These are phyloP conservation scores for Miltochrista miniata DNA, from an alignment of 2,888 invertebrate species.

Conservation along the genomic window DNA sequence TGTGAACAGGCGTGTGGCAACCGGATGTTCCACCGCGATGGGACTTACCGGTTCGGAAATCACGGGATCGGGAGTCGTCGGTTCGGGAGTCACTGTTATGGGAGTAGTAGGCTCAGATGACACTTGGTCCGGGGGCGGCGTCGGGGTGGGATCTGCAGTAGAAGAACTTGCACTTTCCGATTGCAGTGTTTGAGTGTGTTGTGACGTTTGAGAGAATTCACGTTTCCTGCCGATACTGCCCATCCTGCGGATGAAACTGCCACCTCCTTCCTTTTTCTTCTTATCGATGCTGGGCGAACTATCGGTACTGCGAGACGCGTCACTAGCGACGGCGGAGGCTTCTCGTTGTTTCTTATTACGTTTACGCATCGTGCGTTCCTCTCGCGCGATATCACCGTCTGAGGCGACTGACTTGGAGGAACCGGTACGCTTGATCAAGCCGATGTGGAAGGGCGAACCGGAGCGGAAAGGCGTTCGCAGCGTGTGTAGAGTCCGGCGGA, in stretches of 20 bases:
- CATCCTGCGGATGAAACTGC: constrained; percentile 66
- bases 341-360: constrained; percentile 76
- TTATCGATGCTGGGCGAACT: constrained; percentile 67
- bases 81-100: constrained; percentile 31
- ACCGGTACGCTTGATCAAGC: constrained; percentile 72
- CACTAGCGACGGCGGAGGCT: constrained; percentile 56
- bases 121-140: constrained; percentile 22
- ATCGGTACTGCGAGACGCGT: constrained; percentile 65
- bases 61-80: constrained; percentile 31
- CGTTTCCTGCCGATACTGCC: constrained; percentile 72
- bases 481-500: constrained; percentile 76
- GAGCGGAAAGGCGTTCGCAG: constrained; percentile 79
- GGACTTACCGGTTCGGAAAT: constrained; percentile 60
- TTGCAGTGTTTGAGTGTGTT: constrained; percentile 42
- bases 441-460: constrained; percentile 81
- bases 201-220: constrained; percentile 33
- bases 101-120: constrained; percentile 17
- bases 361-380: constrained; percentile 80
- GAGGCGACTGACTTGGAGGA: constrained; percentile 74
- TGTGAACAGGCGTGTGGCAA: constrained; percentile 80
- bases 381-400: constrained; percentile 77
- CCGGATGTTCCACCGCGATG: constrained; percentile 73
- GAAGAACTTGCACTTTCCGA: constrained; percentile 26
- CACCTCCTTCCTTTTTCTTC: constrained; percentile 63
- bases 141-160: constrained; percentile 23